phyloP scores from a whole-genome alignment of 2,797 vertebrate species.

The Xerus rutilus region DNA sequence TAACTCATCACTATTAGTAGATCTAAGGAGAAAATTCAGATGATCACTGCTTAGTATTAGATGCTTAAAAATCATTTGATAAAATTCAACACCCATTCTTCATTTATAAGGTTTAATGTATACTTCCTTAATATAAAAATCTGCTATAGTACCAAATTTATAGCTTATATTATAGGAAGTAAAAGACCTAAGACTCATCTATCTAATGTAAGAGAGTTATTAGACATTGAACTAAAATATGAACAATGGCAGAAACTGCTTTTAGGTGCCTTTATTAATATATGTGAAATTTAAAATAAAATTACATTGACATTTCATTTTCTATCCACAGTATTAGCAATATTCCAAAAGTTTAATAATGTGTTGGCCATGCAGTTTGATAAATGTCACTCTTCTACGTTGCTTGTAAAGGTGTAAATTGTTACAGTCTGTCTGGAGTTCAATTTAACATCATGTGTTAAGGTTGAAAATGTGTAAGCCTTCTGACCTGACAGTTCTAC shows the following conservation, averaged over 20 bases:
- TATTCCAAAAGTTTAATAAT: neutral
- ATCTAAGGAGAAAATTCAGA: neutral
- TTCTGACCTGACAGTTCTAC: neutral
- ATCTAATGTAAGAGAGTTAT: neutral
- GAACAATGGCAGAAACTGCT: neutral
- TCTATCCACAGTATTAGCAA: neutral
- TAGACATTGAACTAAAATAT: neutral
- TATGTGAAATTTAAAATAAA: conserved; percentile 22
- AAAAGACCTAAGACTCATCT: neutral
- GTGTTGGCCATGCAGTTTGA: neutral
- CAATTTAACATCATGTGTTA: neutral
- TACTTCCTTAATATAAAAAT: neutral
- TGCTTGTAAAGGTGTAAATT: neutral
- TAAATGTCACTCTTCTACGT: neutral
- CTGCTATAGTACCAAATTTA: neutral
- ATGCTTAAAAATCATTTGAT: neutral
- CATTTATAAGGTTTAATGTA: conserved; percentile 4
- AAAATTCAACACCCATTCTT: conserved; percentile 32
- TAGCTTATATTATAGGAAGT: neutral
- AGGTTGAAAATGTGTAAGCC: neutral
- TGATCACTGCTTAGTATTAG: neutral
- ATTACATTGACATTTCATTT: conserved; percentile 4
- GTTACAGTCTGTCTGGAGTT: neutral
- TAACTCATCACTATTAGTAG: neutral
- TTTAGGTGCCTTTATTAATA: neutral